Base-by-base conservation (phyloP, 2,113 vertebrate species). In the Noturus placidus region DNA sequence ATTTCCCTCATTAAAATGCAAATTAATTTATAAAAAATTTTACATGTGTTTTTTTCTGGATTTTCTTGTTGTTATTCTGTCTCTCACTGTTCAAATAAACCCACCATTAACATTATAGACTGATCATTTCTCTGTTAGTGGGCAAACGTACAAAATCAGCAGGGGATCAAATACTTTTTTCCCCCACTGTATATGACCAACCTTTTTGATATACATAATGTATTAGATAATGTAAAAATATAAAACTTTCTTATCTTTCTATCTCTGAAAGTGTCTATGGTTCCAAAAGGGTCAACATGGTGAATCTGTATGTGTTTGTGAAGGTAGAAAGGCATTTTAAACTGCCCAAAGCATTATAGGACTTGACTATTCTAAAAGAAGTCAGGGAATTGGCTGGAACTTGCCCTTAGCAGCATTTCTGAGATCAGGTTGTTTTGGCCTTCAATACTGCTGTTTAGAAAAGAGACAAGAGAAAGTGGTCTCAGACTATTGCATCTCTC, bases 221-320 rank as follows among this genome's bases (percentile, higher is more conserved):
- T 82, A 82, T 82, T 82, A 42, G 11, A 61, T 82, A 93, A 93
- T 94, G 93, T 92, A 92, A 59, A 94, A 61, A 82, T 61, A 38
- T 38, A 38, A 27, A 61, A 61, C 20, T 81, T 35, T 90, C 88
- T 65, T 83, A 86, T 88, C 82, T 87, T 87, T 83, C 91, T 88
- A 76, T 89, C 92, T 90, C 89, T 88, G 81, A 90, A 92, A 93
- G 87, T 91, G 82, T 88, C 87, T 88, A 90, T 72, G 22, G 93
- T 90, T 93, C 90, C 89, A 87, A 27, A 27, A 90, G 33, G 93
- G 93, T 94, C 93, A 93, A 46, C 52, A 17, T 57, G 69, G 61
- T 85, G 59, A 67, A 46, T 38, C 46, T 87, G 80, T 83, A 63
- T 76, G 72, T 78, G 87, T 52, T 35, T 84, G 82, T 88, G 82